A percentile compares a stretch with the other conserved stretches of the same genome.
phyloP scores from a whole-genome alignment of 2,888 invertebrate genomes.

The Agrochola macilenta region DNA sequence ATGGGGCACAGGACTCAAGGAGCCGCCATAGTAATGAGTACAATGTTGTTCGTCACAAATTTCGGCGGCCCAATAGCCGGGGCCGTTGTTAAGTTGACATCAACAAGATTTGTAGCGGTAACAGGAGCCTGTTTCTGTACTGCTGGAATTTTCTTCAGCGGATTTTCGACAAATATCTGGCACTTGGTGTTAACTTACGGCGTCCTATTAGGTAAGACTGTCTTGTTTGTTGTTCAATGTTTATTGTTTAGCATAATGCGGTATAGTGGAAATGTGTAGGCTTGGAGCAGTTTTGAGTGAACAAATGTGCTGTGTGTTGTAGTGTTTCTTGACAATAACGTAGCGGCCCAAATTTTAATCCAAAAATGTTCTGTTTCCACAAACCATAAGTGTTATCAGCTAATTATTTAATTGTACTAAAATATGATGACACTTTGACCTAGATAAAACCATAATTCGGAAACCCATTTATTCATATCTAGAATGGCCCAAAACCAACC shows the following conservation, averaged over 20 bases:
- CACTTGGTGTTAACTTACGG: constrained; percentile 88
- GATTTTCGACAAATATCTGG: constrained; percentile 84
- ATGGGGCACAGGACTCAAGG: constrained; percentile 92
- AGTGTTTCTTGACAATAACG: not conserved
- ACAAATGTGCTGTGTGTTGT: not conserved
- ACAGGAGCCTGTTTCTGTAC: constrained; percentile 83
- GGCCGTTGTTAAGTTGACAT: constrained; percentile 90
- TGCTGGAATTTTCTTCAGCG: constrained; percentile 85
- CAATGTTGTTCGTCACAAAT: constrained; percentile 92
- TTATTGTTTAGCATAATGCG: constrained; percentile 56
- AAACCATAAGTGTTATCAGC: not conserved
- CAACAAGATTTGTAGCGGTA: constrained; percentile 85
- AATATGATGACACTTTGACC: constrained; percentile 11
- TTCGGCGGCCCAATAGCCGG: constrained; percentile 93
- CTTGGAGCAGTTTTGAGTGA: constrained; percentile 13
- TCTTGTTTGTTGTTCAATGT: constrained; percentile 56
- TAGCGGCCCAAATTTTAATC: not conserved
- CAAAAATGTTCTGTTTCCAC: not conserved
- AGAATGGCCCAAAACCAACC: constrained; percentile 38
- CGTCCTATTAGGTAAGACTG: constrained; percentile 84
- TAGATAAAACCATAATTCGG: constrained; percentile 12
- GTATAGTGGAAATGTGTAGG: constrained; percentile 21
- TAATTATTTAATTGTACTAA: not conserved
- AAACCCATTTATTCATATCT: constrained; percentile 45
- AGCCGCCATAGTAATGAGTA: constrained; percentile 92